These are phyloP conservation scores for Atherinosoma microstoma DNA, from an alignment of 2,797 vertebrate genomes.

Conservation along the genomic window DNA sequence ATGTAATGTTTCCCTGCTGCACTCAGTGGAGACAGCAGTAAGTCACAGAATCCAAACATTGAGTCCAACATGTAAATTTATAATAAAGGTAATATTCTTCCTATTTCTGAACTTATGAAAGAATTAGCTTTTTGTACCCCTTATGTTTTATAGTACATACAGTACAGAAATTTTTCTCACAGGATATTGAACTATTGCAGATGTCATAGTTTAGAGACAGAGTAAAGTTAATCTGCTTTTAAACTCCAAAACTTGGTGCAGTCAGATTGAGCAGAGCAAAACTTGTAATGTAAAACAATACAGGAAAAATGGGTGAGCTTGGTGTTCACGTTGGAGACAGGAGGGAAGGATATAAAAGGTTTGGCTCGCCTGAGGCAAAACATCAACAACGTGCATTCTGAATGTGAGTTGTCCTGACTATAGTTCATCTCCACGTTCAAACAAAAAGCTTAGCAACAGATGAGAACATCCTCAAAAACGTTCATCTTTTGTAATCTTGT, in stretches of 20 bases:
- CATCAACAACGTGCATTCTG: conserved; percentile 50
- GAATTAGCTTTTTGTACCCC: conserved; percentile 5
- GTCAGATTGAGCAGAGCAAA: conserved; percentile 44
- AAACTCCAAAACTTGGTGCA: conserved; percentile 37
- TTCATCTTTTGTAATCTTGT: conserved; percentile 4
- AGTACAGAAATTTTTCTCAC: not conserved
- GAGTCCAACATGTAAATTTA: conserved; percentile 13
- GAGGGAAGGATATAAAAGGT: conserved; percentile 14
- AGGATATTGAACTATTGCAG: conserved; percentile 20
- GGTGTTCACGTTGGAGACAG: conserved; percentile 28
- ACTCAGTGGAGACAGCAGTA: conserved; percentile 42
- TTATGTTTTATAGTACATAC: conserved; percentile 1
- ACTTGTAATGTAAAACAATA: conserved; percentile 57
- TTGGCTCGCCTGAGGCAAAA: conserved; percentile 50
- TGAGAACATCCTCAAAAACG: conserved; percentile 14
- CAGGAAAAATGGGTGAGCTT: conserved; percentile 23
- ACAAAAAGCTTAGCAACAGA: conserved; percentile 45
- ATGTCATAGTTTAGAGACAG: conserved; percentile 26
- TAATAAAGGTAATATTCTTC: not conserved
- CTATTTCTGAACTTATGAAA: not conserved
- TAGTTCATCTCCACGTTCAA: conserved; percentile 38
- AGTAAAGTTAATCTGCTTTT: conserved; percentile 30
- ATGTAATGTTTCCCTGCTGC: conserved; percentile 55
- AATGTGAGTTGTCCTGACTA: conserved; percentile 54
- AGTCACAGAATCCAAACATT: conserved; percentile 30